Base-by-base conservation (phyloP, 2,888 invertebrate genomes). In the Erpobdella octoculata region DNA sequence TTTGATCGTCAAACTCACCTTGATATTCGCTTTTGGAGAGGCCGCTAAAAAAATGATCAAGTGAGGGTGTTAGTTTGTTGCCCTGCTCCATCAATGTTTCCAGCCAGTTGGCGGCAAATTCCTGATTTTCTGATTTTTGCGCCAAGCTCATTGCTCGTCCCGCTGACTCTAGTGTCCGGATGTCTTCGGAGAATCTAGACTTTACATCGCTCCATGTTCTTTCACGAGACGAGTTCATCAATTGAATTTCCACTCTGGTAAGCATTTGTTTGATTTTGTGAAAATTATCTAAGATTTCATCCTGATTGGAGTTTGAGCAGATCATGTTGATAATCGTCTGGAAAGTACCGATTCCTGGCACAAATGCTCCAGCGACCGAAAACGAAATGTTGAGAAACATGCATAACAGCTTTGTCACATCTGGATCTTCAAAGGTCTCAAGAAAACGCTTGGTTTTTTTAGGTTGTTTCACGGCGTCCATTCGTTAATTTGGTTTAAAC, bases 1-100 rank as follows among this genome's bases (percentile, higher is more conserved):
- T 53, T 53, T 53, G 53, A 53, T 53, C 53, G 53, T 53, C 53
- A 53, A 53, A 53, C 28, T 53, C 53, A 53, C 53, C 21, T 53
- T 53, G 53, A 15, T 15, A 8, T n/a, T 53, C 53, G n/a, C n/a
- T n/a, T n/a, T n/a, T n/a, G 8, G 53, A 21, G 28, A 53, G 21
- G 21, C 53, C 53, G n/a, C 28, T 28, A 21, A 53, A 28, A 21
- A 53, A 53, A 28, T 53, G 53, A 28, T 53, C 28, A 21, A 53
- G n/a, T 53, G 53, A 15, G 21, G 21, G 53, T 28, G 28, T 53
- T 21, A 53, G 53, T n/a, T 28, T 28, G 4, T 15, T 53, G 53
- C 53, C 53, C 8, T 28, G 53, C 5, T 53, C 53, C 53, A 53
- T 53, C 53, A 53, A 53, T n/a, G 21, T 28, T 53, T 53, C 53